phyloP scores from a whole-genome alignment of 1,140 invertebrate species.

The Listronotus oregonensis region DNA sequence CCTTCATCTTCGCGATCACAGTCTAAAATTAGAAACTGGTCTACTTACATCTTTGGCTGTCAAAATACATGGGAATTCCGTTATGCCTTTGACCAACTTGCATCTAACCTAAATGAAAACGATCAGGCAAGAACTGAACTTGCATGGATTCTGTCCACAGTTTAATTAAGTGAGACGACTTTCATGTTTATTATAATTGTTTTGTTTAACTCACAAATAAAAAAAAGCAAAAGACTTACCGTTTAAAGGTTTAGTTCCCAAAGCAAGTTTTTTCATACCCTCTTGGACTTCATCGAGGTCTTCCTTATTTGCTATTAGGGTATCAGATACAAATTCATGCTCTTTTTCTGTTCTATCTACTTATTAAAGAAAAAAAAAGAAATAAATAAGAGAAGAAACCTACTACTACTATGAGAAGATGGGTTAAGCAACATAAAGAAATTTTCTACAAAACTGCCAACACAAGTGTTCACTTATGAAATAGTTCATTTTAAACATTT shows the following conservation, averaged over 20 bases:
- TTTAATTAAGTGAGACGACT: no score
- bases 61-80: no score
- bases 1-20: no score
- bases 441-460: neutral
- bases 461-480: neutral
- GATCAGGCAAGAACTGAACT: no score
- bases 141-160: no score
- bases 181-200: no score
- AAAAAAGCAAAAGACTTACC: conserved; percentile 51
- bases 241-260: conserved; percentile 46
- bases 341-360: conserved; percentile 46
- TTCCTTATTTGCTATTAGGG: conserved; percentile 63
- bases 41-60: no score
- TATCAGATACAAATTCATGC: conserved; percentile 72
- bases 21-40: no score
- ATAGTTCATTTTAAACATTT: no score
- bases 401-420: conserved; percentile 11
- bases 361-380: conserved; percentile 36
- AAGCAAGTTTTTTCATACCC: conserved; percentile 68
- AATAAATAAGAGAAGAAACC: conserved; percentile 28
- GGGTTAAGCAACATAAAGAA: conserved; percentile 4
- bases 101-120: no score
- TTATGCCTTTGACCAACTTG: no score
- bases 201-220: neutral
- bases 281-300: conserved; percentile 71